A percentile compares a stretch with the other conserved stretches of the same genome.
These are phyloP conservation scores for Andrena bucephala DNA, from an alignment of 2,888 invertebrate genomes.

Conservation along the genomic window DNA sequence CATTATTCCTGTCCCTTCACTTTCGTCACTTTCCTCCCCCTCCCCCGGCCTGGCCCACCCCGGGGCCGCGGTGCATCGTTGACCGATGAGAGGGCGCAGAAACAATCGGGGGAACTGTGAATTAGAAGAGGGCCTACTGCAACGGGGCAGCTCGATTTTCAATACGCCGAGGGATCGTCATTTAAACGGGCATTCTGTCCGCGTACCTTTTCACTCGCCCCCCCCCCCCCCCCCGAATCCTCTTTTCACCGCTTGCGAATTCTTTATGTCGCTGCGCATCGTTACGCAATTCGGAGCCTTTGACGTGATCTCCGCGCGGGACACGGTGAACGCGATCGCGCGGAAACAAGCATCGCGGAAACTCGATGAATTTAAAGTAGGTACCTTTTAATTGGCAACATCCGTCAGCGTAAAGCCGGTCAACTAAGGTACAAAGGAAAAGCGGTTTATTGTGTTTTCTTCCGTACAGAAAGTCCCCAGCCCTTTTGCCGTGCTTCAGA, in stretches of 20 bases:
- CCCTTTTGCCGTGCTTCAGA: no score
- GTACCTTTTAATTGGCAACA: slow-evolving; percentile 42
- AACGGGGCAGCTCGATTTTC: slow-evolving; percentile 35
- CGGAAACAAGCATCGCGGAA: slow-evolving; percentile 38
- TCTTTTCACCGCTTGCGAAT: not conserved
- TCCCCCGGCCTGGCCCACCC: slow-evolving; percentile 32
- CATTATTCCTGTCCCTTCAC: slow-evolving; percentile 75
- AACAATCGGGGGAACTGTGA: slow-evolving; percentile 20
- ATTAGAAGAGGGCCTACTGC: slow-evolving; percentile 14
- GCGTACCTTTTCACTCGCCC: not conserved
- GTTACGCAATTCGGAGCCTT: slow-evolving; percentile 27
- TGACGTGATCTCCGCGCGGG: slow-evolving; percentile 16
- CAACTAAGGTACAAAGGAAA: slow-evolving; percentile 31
- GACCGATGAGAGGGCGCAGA: slow-evolving; percentile 33
- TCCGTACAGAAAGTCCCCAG: no score
- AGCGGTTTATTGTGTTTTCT: slow-evolving; percentile 16
- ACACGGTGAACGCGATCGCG: slow-evolving; percentile 8
- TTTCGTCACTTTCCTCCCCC: slow-evolving; percentile 68
- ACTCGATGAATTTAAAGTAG: slow-evolving; percentile 44
- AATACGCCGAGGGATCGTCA: not conserved
- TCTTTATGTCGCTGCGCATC: slow-evolving; percentile 15
- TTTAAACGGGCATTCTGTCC: slow-evolving; percentile 12
- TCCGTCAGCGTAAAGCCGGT: not conserved
- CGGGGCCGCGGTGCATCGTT: slow-evolving; percentile 14
- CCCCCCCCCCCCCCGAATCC: no score